Evolutionary conservation across 2,113 vertebrate genomes (phyloP).

Genomic region (Telmatochromis bifrenatus): DNA sequence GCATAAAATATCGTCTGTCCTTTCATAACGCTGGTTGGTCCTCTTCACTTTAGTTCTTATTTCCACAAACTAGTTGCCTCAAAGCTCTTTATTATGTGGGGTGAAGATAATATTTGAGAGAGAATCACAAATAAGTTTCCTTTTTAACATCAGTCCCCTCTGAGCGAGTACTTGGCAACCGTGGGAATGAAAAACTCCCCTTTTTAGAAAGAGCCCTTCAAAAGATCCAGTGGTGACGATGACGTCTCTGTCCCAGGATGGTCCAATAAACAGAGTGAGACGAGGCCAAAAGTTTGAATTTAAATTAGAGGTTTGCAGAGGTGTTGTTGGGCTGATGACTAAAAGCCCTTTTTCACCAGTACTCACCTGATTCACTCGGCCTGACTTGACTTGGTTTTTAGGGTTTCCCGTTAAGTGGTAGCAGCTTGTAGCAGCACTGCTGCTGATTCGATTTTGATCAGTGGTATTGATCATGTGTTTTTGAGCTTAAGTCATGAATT

Average conservation of each 20-base stretch:
- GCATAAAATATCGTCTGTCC: rapidly evolving
- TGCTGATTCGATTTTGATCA: background rate
- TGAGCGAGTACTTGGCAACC: background rate
- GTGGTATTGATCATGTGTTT: background rate
- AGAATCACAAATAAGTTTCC: background rate
- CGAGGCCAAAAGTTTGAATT: too few species aligned
- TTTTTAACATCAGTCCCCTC: background rate
- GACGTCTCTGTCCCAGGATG: background rate
- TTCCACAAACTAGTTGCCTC: background rate
- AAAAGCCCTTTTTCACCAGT: background rate
- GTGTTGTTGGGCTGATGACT: background rate
- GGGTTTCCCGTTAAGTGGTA: background rate
- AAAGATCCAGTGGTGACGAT: background rate
- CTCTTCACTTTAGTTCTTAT: background rate
- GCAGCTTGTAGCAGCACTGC: background rate
- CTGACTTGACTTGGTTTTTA: background rate
- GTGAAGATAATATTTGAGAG: rapidly evolving
- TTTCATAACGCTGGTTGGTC: background rate
- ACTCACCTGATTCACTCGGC: background rate
- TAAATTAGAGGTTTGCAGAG: background rate
- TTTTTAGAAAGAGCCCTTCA: background rate
- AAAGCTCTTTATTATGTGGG: background rate
- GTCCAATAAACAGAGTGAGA: background rate
- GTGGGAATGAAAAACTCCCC: background rate
- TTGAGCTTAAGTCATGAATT: background rate